Percentiles rank a stretch among this genome's conserved stretches.
phyloP scores from a whole-genome alignment of 1,140 invertebrate species.

The Macrostomum lignano region DNA sequence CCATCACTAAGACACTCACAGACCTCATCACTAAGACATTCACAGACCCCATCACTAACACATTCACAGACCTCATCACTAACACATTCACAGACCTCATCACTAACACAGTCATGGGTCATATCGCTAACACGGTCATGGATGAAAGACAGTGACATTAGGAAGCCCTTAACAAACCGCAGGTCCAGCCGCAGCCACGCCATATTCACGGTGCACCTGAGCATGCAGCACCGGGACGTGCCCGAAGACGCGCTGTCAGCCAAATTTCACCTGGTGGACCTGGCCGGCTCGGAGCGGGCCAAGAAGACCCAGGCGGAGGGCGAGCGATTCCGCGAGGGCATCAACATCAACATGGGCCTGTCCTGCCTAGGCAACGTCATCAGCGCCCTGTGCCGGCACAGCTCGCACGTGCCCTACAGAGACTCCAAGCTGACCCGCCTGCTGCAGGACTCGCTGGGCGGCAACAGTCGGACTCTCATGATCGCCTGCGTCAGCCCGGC shows the following conservation, averaged over 20 bases:
- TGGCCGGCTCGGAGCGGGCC: conserved; percentile 60
- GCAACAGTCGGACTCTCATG: conserved; percentile 77
- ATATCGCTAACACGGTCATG: too few relatives aligned
- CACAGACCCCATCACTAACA: too few relatives aligned
- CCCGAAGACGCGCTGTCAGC: conserved; percentile 4
- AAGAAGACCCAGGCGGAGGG: conserved; percentile 57
- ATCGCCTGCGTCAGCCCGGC: conserved; percentile 67
- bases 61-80: too few relatives aligned
- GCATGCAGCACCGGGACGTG: background rate
- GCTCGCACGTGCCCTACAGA: conserved; percentile 45
- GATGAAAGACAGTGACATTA: too few relatives aligned
- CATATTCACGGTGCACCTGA: conserved; percentile 31
- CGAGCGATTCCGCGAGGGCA: conserved; percentile 62
- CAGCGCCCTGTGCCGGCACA: conserved; percentile 46
- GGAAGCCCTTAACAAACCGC: too few relatives aligned
- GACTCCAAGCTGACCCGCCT: conserved; percentile 62
- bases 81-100: too few relatives aligned
- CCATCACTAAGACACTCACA: too few relatives aligned
- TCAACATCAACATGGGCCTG: conserved; percentile 71
- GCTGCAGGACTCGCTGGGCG: conserved; percentile 58
- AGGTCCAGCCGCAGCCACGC: conserved; percentile 34
- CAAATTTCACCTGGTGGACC: conserved; percentile 63
- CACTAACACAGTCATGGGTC: too few relatives aligned
- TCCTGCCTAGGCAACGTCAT: conserved; percentile 72
- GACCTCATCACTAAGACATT: too few relatives aligned